Base-by-base conservation (phyloP, 1,140 invertebrate genomes). In the Drosophila tani region DNA sequence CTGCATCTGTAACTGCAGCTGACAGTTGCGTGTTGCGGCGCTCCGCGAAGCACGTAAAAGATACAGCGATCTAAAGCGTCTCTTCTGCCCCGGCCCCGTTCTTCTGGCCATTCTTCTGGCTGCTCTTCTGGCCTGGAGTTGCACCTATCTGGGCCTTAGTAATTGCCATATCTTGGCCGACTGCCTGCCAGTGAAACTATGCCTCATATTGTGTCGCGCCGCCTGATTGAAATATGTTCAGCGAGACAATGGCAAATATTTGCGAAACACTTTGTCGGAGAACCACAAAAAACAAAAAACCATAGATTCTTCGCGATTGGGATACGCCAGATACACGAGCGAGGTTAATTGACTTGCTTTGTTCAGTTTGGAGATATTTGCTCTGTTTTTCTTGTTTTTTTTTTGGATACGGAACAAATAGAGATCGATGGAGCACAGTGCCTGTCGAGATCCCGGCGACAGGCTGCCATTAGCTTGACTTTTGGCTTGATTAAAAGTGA, bases 221-320 rank as follows among this genome's bases (percentile, higher is more conserved):
- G 43, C 8, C 56, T 87, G 81, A 87, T 87, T 87, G 81, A 87
- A 87, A 87, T 67, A 55, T 87, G 85, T 88, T 65, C 65, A 24
- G 53, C 60, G 58, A 78, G 66, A 82, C 79, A 82, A 82, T 85
- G 79, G 81, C 74, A 88, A 88, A 88, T 90, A 90, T 90, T 88
- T 88, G 84, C 84, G 73, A 79, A 76, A 83, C 65, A 47, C 63
- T 81, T 45, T 53, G 45, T 56, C 35, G 50, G 63, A 66, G 63
- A 66, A 43, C 19, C 40, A 38, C 17, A 43, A 51, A 35, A 50
- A 63, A 51, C 47, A 21, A 46, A 21, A 46, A 14, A 40, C 24
- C 40, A 40, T 59, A 63, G 68, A 65, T 74, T 78, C 46, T 74
- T 21, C 45, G n/a, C 19, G 45, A 69, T 71, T 69, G 55, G 79